Evolutionary conservation across 2,797 vertebrate species (phyloP).

Genomic region (Anguilla obscura): DNA sequence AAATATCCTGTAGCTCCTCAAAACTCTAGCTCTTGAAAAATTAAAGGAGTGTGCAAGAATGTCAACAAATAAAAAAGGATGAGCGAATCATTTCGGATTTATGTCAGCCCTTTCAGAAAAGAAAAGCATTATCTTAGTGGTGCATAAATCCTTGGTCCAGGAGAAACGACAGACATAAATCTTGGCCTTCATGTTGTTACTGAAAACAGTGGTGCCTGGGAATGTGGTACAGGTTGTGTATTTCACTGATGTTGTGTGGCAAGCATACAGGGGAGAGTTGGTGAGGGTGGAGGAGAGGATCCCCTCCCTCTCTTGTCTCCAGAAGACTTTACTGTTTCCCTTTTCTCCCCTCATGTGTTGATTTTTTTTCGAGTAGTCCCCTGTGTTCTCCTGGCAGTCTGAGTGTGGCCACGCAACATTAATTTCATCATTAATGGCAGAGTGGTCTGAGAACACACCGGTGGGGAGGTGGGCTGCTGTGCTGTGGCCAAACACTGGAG

Average conservation of each 20-base stretch:
- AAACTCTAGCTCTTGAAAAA: slow-evolving; percentile 3
- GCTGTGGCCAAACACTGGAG: background rate
- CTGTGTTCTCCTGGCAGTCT: background rate
- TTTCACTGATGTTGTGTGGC: slow-evolving; percentile 1
- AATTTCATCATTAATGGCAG: slow-evolving; percentile 31
- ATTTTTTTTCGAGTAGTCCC: slow-evolving; percentile 14
- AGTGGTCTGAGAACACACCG: background rate
- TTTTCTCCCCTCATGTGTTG: background rate
- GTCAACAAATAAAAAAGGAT: slow-evolving; percentile 60
- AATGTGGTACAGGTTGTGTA: background rate
- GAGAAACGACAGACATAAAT: slow-evolving; percentile 40
- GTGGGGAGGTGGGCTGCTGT: background rate
- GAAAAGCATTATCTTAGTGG: slow-evolving; percentile 60
- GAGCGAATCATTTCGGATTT: slow-evolving; percentile 58
- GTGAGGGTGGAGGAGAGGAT: background rate
- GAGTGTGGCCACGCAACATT: slow-evolving; percentile 23
- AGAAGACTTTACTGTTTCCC: background rate
- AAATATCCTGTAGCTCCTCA: background rate
- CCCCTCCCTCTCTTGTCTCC: background rate
- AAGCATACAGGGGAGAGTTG: background rate
- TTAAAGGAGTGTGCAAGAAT: slow-evolving; percentile 37
- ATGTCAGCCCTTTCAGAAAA: slow-evolving; percentile 51
- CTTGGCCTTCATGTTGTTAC: background rate
- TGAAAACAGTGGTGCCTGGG: slow-evolving; percentile 23
- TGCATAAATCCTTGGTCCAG: slow-evolving; percentile 61